Evolutionary conservation across 2,888 invertebrate species (phyloP).

Genomic region (Ormyrus rosae): DNA sequence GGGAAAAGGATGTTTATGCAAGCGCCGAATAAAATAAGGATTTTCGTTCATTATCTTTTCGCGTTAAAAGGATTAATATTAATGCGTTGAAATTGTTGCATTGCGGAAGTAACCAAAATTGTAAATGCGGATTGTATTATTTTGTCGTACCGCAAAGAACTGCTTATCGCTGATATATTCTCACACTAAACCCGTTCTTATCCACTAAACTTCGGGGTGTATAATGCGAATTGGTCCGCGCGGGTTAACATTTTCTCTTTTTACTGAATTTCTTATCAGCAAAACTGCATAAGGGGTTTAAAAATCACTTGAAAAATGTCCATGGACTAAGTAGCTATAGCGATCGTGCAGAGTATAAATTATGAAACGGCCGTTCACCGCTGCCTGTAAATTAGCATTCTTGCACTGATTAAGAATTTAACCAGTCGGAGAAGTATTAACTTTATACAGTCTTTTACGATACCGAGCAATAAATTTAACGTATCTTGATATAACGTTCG

Average conservation of each 20-base stretch:
- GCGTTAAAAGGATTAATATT: too few relatives aligned
- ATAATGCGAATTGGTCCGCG: neutral
- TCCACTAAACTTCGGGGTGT: neutral
- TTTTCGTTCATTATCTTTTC: too few relatives aligned
- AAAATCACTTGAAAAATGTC: too few relatives aligned
- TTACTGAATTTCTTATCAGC: neutral
- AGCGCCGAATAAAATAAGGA: too few relatives aligned
- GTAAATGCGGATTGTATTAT: neutral
- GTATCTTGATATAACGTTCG: neutral
- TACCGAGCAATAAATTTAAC: neutral
- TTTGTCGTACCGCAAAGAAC: constrained; percentile 8
- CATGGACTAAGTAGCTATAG: too few relatives aligned
- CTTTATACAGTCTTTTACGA: neutral
- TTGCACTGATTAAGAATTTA: constrained; percentile 15
- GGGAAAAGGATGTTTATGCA: too few relatives aligned
- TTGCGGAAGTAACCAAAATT: too few relatives aligned
- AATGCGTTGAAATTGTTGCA: too few relatives aligned
- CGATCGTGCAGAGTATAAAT: constrained; percentile 4
- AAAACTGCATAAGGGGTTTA: neutral
- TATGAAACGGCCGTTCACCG: constrained; percentile 1
- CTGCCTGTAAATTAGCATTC: constrained; percentile 13
- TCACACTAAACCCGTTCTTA: constrained; percentile 25
- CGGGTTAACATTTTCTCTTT: neutral
- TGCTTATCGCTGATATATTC: constrained; percentile 3
- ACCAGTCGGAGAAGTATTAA: constrained; percentile 11